These are phyloP conservation scores for Crematogaster levior DNA, from an alignment of 2,888 invertebrate genomes.

Conservation along the genomic window DNA sequence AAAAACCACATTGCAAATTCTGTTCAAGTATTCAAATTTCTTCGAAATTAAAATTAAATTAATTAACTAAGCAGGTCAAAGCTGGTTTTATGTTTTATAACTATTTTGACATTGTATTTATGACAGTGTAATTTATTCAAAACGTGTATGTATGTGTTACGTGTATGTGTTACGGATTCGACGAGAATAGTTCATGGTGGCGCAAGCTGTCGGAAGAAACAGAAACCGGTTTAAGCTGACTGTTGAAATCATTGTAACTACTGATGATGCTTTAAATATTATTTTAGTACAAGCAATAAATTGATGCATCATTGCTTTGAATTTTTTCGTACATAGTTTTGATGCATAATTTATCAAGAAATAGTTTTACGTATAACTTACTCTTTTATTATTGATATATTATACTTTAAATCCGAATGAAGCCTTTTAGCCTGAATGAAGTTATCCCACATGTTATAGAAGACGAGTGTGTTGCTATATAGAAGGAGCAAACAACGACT, in stretches of 20 bases:
- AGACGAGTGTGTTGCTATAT: constrained; percentile 6
- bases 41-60: constrained; percentile 4
- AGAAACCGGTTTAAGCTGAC: background rate
- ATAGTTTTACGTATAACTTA: background rate
- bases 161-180: background rate
- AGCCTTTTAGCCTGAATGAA: background rate
- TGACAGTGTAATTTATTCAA: too few relatives aligned
- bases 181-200: constrained; percentile 19
- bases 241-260: constrained; percentile 1
- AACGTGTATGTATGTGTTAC: too few relatives aligned
- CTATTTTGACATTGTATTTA: background rate
- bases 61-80: too few relatives aligned
- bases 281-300: background rate
- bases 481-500: constrained; percentile 1
- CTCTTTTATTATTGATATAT: background rate
- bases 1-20: background rate
- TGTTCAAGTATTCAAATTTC: background rate
- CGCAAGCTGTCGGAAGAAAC: constrained; percentile 19
- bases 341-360: background rate
- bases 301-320: background rate
- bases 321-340: background rate
- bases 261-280: constrained; percentile 8
- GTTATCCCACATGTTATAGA: background rate
- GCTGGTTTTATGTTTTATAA: background rate
- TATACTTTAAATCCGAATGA: background rate